Evolutionary conservation across 2,888 invertebrate species (phyloP).

Genomic region (Timema cristinae): DNA sequence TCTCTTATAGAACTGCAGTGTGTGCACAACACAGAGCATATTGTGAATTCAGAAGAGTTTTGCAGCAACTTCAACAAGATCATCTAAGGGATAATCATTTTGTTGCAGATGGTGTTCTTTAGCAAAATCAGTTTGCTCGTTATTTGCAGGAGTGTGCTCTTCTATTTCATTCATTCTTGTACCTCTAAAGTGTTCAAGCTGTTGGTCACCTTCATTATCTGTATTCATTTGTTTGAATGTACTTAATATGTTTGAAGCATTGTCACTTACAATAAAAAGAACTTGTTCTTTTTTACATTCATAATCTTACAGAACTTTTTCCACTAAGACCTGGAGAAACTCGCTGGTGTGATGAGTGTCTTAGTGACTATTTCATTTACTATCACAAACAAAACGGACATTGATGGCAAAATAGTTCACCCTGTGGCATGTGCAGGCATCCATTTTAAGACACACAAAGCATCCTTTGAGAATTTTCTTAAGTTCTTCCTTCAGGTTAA

Average conservation of each 20-base stretch:
- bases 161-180: background rate
- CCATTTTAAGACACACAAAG: too few relatives aligned
- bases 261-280: conserved; percentile 7
- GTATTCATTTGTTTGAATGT: background rate
- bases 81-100: background rate
- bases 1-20: background rate
- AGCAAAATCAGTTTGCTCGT: background rate
- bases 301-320: conserved; percentile 9
- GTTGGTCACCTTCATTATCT: background rate
- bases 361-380: background rate
- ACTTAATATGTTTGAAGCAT: conserved; percentile 1
- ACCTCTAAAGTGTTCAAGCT: background rate
- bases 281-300: conserved; percentile 7
- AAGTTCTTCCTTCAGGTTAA: background rate
- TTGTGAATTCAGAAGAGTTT: background rate
- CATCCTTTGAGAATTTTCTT: background rate
- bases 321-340: background rate
- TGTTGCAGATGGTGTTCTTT: background rate
- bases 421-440: too few relatives aligned
- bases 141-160: background rate
- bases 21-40: conserved; percentile 1
- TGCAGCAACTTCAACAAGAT: background rate
- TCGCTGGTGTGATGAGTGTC: conserved; percentile 7
- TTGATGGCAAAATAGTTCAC: too few relatives aligned
- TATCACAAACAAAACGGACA: background rate